A percentile compares a stretch with the other conserved stretches of the same genome.
Evolutionary conservation across 2,888 invertebrate genomes (phyloP).

Genomic region (Terebella lapidaria): DNA sequence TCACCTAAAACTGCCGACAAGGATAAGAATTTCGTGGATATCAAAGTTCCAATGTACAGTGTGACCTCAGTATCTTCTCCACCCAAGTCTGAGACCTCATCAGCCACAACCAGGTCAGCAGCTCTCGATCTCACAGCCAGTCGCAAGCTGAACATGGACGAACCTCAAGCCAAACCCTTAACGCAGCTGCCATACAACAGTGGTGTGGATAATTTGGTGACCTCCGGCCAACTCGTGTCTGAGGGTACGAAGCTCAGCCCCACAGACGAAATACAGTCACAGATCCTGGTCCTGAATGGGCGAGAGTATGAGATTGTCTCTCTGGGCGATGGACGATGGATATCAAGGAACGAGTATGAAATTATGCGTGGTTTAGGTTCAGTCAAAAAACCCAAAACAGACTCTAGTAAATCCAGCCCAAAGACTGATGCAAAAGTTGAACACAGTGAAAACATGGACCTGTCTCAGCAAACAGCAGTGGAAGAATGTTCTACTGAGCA

Average conservation of each 20-base stretch:
- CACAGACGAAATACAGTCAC: constrained; percentile 8
- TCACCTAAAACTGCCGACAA: background rate
- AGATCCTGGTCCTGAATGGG: constrained; percentile 30
- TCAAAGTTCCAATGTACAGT: background rate
- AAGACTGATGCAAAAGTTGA: no score
- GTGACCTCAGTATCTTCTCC: background rate
- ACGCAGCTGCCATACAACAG: no score
- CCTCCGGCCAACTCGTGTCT: background rate
- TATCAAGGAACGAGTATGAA: constrained; percentile 27
- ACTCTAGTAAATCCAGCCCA: no score
- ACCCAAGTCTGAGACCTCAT: background rate
- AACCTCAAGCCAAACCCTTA: background rate
- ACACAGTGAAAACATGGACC: no score
- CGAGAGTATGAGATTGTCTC: constrained; percentile 29
- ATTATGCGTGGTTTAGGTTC: constrained; percentile 16
- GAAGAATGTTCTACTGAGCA: no score
- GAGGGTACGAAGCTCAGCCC: background rate
- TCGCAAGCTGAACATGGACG: background rate
- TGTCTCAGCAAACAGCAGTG: no score
- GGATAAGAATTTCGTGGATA: background rate
- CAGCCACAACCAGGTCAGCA: background rate
- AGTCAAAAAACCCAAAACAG: background rate
- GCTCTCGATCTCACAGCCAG: background rate
- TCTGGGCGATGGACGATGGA: constrained; percentile 27
- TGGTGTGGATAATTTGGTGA: no score